These are phyloP conservation scores for Melanophora roralis DNA, from an alignment of 2,888 invertebrate species.

Conservation along the genomic window DNA sequence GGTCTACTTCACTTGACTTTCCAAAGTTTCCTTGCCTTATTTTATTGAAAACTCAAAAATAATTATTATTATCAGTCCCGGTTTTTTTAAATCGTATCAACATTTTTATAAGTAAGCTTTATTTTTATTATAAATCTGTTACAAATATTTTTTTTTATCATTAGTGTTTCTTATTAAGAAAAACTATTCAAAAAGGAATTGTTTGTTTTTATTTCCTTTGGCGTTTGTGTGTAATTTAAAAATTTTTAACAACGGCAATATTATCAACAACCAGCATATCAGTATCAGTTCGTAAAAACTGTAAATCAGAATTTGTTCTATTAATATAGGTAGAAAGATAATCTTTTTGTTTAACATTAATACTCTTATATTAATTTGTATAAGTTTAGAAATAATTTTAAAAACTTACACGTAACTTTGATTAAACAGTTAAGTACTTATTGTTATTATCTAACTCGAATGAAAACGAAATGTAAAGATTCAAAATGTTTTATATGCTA, in stretches of 20 bases:
- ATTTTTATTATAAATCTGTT: neutral
- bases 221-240: neutral
- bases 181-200: slow-evolving; percentile 1
- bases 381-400: too few species aligned
- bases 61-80: too few species aligned
- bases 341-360: neutral
- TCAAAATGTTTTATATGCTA: too few species aligned
- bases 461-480: too few species aligned
- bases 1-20: too few species aligned
- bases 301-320: too few species aligned
- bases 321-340: too few species aligned
- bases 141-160: neutral
- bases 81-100: too few species aligned
- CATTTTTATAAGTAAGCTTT: too few species aligned
- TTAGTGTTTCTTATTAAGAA: neutral
- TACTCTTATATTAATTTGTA: neutral
- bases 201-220: neutral
- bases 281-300: neutral
- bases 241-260: neutral
- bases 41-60: too few species aligned
- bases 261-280: neutral
- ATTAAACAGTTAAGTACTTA: neutral
- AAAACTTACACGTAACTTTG: neutral
- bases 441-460: too few species aligned
- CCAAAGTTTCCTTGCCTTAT: too few species aligned